phyloP scores from a whole-genome alignment of 2,113 vertebrate species.

The Myocastor coypus region DNA sequence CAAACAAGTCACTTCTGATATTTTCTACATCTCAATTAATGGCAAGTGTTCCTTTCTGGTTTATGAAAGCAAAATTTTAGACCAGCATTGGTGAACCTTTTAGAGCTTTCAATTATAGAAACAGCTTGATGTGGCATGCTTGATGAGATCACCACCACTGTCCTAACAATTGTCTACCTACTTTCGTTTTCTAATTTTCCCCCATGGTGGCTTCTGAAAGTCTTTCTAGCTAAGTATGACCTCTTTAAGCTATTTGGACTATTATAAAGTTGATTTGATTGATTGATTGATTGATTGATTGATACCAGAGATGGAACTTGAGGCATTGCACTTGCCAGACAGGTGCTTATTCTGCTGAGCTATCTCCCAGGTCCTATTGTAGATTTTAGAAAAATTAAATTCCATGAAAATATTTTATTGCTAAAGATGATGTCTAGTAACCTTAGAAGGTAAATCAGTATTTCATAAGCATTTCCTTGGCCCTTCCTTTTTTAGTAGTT shows the following conservation, averaged over 20 bases:
- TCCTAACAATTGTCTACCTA: not conserved
- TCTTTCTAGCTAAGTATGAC: not conserved
- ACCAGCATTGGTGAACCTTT: not conserved
- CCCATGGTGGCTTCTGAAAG: not conserved
- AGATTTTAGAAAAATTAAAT: conserved; percentile 21
- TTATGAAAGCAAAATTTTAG: not conserved
- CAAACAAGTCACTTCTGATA: not conserved
- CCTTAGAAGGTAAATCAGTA: not conserved
- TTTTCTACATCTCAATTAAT: not conserved
- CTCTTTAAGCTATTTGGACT: not conserved
- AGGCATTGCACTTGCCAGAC: no score
- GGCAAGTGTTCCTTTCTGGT: not conserved
- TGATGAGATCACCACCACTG: not conserved
- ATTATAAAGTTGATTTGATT: not conserved
- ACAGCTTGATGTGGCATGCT: not conserved
- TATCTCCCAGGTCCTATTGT: not conserved
- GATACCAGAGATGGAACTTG: no score
- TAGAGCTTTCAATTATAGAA: not conserved
- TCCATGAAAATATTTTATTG: not conserved
- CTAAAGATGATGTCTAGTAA: not conserved
- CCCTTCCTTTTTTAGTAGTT: not conserved
- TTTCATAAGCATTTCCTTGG: not conserved
- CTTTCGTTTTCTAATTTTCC: not conserved
- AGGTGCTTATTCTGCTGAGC: no score
- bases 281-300: no score